Evolutionary conservation across 1,140 invertebrate species (phyloP), one percentile per base, ranked within the genome.

Genomic region (Paraescarpia echinospica): DNA sequence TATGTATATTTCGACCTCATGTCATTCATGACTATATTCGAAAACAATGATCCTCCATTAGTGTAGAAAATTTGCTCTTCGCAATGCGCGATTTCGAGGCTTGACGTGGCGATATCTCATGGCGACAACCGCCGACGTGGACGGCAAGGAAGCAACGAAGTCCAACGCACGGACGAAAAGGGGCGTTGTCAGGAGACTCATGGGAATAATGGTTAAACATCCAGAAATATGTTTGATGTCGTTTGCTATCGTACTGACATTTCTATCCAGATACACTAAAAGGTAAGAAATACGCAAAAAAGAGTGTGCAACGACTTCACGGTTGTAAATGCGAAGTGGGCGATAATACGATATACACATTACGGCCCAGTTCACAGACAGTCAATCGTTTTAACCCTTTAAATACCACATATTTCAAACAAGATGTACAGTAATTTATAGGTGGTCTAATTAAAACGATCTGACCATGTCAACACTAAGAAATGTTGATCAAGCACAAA

Each of bases 251-350:
- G 59, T 27, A 31, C 22, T 77, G 59, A 77, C 59, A 77, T 31
- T 77, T 77, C 27, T 77, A 77, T 77, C 59, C 59, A 77, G 59
- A 77, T 77, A 77, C 59, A 77, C 59, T 77, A 77, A 77, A 77
- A 77, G 59, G 59, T 77, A 18, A 77, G 59, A 12, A 77, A 14
- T 14, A 27, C 59, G 14, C 2, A 27, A 77, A 2, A 77, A 77
- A 12, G 22, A 12, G 0, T 2, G 9, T 22, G 59, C 14, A 77
- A 31, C 59, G 22, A 77, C 2, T 77, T 77, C 8, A 18, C 59
- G 22, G 27, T 14, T 27, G 59, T 77, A 77, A 77, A 77, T 77
- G 27, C 59, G 59, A 31, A 18, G 22, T 77, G 59, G 59, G 59
- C 59, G 59, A 77, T 77, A 77, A 77, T 77, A 27, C 27, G 27